Conservation (phyloP, 2,113 vertebrate species). For the Channa argus region DNA sequence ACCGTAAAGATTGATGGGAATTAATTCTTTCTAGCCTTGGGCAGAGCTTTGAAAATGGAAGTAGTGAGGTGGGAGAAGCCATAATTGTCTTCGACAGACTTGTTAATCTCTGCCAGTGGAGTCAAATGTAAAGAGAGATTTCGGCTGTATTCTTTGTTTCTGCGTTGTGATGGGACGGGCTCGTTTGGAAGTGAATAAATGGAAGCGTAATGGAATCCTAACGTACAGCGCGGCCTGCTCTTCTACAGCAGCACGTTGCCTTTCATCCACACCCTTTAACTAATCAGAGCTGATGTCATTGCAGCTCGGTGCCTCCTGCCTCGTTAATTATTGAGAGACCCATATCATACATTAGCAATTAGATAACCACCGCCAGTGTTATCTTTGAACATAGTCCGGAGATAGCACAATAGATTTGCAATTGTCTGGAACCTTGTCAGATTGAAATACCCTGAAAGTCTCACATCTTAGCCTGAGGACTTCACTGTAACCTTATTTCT, state of each 20-base stretch:
- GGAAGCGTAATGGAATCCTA: slow-evolving; percentile 9
- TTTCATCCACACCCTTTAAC: slow-evolving; percentile 24
- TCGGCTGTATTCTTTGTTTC: neutral
- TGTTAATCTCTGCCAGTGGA: slow-evolving; percentile 26
- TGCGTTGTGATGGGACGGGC: neutral
- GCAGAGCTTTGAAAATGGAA: neutral
- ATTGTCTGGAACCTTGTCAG: neutral
- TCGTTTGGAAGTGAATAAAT: slow-evolving; percentile 23
- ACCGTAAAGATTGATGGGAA: neutral
- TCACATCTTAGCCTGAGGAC: neutral
- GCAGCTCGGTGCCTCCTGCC: slow-evolving; percentile 34
- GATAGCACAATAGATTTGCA: slow-evolving; percentile 41
- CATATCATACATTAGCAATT: slow-evolving; percentile 46
- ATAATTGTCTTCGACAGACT: neutral
- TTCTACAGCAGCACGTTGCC: slow-evolving; percentile 25
- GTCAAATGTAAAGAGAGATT: neutral
- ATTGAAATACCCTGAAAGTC: slow-evolving; percentile 1
- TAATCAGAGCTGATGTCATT: slow-evolving; percentile 61
- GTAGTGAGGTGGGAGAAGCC: neutral
- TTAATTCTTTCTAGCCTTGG: neutral
- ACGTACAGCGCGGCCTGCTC: slow-evolving; percentile 10
- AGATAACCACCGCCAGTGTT: slow-evolving; percentile 33
- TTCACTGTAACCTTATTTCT: too few species aligned
- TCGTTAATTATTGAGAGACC: slow-evolving; percentile 67
- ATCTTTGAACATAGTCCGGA: slow-evolving; percentile 42